Conservation (phyloP, 2,888 invertebrate genomes). For the Leucophenga montana region DNA sequence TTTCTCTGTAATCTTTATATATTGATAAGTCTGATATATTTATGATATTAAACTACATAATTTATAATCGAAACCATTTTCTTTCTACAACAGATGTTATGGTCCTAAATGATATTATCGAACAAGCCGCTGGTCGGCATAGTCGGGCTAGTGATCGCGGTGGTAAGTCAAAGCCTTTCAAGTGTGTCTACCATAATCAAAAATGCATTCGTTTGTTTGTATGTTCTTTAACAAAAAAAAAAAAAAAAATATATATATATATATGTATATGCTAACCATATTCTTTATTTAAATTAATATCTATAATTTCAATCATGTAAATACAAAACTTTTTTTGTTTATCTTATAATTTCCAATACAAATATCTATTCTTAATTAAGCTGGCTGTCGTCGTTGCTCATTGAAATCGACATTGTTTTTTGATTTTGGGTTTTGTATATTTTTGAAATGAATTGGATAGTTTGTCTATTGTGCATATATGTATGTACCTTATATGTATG, state of each 20-base stretch:
- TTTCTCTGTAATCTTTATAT: too few relatives aligned
- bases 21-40: too few relatives aligned
- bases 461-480: constrained; percentile 19
- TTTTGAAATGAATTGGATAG: neutral
- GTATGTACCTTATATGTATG: neutral
- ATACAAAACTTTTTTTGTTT: constrained; percentile 39
- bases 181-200: constrained; percentile 38
- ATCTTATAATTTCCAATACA: constrained; percentile 23
- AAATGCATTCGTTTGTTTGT: constrained; percentile 9
- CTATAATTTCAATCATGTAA: constrained; percentile 49
- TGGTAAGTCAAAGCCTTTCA: constrained; percentile 79
- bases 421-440: constrained; percentile 1
- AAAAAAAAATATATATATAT: too few relatives aligned
- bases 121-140: constrained; percentile 93
- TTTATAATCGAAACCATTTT: neutral
- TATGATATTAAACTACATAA: too few relatives aligned
- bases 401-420: constrained; percentile 3
- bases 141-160: constrained; percentile 90
- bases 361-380: constrained; percentile 18
- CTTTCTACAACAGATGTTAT: constrained; percentile 84
- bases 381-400: constrained; percentile 14
- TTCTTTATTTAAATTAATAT: constrained; percentile 42
- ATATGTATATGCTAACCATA: constrained; percentile 13
- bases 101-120: constrained; percentile 97
- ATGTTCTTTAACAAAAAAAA: neutral